Conservation (phyloP, 2,888 invertebrate species). For the Protodeltote pygarga region DNA sequence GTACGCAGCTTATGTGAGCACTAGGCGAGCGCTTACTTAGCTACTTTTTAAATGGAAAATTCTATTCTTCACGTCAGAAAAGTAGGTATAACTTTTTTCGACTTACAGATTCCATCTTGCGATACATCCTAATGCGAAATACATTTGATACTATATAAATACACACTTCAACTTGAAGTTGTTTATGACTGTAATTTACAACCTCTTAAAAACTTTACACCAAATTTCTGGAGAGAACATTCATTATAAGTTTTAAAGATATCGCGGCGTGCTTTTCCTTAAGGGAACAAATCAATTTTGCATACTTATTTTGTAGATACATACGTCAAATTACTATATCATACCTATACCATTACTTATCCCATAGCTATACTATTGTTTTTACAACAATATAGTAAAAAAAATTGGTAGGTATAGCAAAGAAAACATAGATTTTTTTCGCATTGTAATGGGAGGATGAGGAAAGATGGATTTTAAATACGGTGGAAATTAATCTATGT, state of each 20-base stretch:
- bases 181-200: constrained; percentile 38
- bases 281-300: constrained; percentile 44
- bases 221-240: constrained; percentile 35
- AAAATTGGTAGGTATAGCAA: too few species aligned
- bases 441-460: too few species aligned
- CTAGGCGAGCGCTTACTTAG: too few species aligned
- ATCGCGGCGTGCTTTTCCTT: constrained; percentile 42
- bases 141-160: constrained; percentile 21
- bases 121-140: background rate
- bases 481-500: too few species aligned
- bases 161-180: constrained; percentile 25
- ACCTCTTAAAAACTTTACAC: constrained; percentile 43
- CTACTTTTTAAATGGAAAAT: too few species aligned
- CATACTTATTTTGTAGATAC: constrained; percentile 15
- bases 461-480: too few species aligned
- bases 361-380: too few species aligned
- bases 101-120: background rate
- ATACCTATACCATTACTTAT: too few species aligned
- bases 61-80: too few species aligned
- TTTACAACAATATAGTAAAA: too few species aligned
- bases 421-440: too few species aligned
- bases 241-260: constrained; percentile 53
- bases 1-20: background rate
- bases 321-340: background rate
- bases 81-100: too few species aligned